Percentiles rank a stretch among this genome's conserved stretches.
phyloP scores from a whole-genome alignment of 2,113 vertebrate genomes.

The Ancistrus triradiatus region DNA sequence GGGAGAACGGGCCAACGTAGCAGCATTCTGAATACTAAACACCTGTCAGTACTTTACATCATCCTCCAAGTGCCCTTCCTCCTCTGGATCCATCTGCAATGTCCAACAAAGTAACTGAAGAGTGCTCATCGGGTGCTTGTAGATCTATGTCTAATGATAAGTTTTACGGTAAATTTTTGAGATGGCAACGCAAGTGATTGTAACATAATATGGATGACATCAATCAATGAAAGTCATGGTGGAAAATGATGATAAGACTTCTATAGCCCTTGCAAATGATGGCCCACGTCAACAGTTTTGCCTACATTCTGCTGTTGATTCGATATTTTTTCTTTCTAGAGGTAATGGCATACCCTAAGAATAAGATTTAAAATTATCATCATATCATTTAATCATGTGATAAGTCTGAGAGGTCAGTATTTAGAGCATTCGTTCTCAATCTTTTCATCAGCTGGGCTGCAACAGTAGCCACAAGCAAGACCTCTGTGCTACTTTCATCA shows the following conservation, averaged over 20 bases:
- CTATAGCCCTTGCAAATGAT: neutral
- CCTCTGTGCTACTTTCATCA: too few species aligned
- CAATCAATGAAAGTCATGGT: neutral
- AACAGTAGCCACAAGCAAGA: too few species aligned
- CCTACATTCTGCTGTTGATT: neutral
- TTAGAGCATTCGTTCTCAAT: too few species aligned
- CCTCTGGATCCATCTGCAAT: slow-evolving; percentile 52
- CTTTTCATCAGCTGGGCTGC: too few species aligned
- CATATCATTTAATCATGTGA: too few species aligned
- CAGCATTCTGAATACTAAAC: slow-evolving; percentile 56
- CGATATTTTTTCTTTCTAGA: neutral
- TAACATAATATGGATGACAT: neutral
- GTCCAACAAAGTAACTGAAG: slow-evolving; percentile 52
- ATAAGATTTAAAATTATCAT: too few species aligned
- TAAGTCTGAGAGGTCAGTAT: too few species aligned
- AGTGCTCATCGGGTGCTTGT: neutral
- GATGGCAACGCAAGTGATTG: slow-evolving; percentile 6
- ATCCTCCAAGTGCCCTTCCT: slow-evolving; percentile 49
- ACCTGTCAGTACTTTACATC: slow-evolving; percentile 56
- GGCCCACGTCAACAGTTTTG: neutral
- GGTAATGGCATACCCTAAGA: neutral
- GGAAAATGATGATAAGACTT: slow-evolving; percentile 5
- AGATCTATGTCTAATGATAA: slow-evolving; percentile 2
- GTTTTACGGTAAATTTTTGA: too few species aligned
- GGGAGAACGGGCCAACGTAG: slow-evolving; percentile 3